phyloP scores from a whole-genome alignment of 2,888 invertebrate species.

The Drosophila antonietae region DNA sequence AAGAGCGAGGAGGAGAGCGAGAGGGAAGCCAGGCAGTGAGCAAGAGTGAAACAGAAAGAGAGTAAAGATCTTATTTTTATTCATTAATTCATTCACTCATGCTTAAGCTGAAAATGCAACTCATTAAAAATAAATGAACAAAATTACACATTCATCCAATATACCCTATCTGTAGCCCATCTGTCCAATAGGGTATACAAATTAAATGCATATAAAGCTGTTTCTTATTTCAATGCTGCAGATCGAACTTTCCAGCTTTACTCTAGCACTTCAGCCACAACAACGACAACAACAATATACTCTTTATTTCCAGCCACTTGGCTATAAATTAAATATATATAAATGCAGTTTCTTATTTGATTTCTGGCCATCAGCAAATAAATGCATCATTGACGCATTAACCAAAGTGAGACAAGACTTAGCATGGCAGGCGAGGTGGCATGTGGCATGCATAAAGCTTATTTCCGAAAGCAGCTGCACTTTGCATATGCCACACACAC shows the following conservation, averaged over 20 bases:
- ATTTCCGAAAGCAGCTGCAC: slow-evolving; percentile 51
- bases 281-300: background rate
- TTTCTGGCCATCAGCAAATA: slow-evolving; percentile 32
- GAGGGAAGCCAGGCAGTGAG: background rate
- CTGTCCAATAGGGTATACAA: background rate
- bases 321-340: slow-evolving; percentile 43
- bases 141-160: background rate
- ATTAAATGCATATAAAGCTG: slow-evolving; percentile 2
- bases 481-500: slow-evolving; percentile 30
- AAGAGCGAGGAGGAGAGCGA: no score
- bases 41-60: no score
- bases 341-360: slow-evolving; percentile 35
- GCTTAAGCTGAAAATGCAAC: no score
- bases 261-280: background rate
- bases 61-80: no score
- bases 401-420: slow-evolving; percentile 8
- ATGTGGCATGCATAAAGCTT: slow-evolving; percentile 38
- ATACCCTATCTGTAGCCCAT: background rate
- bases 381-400: slow-evolving; percentile 39
- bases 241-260: background rate
- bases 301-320: background rate
- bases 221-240: slow-evolving; percentile 3
- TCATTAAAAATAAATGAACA: no score
- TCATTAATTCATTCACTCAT: no score
- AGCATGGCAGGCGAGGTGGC: slow-evolving; percentile 10